Percentiles rank a stretch among this genome's conserved stretches.
These are phyloP conservation scores for Watsonalla binaria DNA, from an alignment of 2,888 invertebrate species.

Conservation along the genomic window DNA sequence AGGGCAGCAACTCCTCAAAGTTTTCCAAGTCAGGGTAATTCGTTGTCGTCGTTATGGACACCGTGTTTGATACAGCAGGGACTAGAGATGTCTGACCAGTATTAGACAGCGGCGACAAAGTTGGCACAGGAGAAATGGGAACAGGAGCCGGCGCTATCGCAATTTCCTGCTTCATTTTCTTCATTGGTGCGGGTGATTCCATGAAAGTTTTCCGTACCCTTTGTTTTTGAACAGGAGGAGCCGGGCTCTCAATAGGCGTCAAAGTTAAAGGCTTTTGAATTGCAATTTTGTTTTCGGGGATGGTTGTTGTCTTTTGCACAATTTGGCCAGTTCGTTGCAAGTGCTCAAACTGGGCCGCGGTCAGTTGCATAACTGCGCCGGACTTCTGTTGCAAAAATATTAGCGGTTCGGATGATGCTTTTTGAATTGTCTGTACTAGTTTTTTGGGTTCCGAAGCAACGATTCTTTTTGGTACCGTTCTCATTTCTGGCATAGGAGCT, in stretches of 20 bases:
- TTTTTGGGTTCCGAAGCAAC: conserved; percentile 58
- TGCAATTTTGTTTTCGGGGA: conserved; percentile 52
- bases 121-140: conserved; percentile 28
- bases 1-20: conserved; percentile 67
- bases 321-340: conserved; percentile 70
- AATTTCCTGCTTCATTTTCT: conserved; percentile 55
- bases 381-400: conserved; percentile 71
- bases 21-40: conserved; percentile 57
- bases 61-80: conserved; percentile 35
- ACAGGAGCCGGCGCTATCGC: conserved; percentile 43
- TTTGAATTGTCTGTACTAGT: conserved; percentile 54
- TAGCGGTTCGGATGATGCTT: conserved; percentile 56
- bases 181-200: conserved; percentile 45
- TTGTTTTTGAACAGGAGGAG: conserved; percentile 40
- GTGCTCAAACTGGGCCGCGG: conserved; percentile 73
- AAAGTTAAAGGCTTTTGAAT: conserved; percentile 53
- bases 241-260: conserved; percentile 35
- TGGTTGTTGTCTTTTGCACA: conserved; percentile 49
- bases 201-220: conserved; percentile 45
- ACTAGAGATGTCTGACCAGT: conserved; percentile 26
- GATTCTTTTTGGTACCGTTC: conserved; percentile 54
- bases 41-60: conserved; percentile 33
- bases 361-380: conserved; percentile 70
- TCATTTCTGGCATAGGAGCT: conserved; percentile 66
- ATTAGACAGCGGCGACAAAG: conserved; percentile 38